Conservation (phyloP, 2,797 vertebrate species). For the Ctenochaetus hawaiiensis region DNA sequence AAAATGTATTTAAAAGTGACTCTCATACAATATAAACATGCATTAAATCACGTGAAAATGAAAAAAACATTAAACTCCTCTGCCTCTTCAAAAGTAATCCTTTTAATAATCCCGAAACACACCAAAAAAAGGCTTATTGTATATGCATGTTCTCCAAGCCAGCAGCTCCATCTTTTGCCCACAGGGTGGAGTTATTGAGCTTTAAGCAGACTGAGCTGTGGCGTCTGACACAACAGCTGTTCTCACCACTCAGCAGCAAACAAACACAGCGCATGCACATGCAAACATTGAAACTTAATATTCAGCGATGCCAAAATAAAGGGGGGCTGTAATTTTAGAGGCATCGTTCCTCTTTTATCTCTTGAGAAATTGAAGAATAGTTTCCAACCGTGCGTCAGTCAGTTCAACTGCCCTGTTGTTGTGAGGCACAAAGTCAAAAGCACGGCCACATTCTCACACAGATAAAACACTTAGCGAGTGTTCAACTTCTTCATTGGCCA, state of each 20-base stretch:
- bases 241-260: slow-evolving; percentile 27
- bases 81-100: background rate
- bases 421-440: slow-evolving; percentile 9
- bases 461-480: background rate
- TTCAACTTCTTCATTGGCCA: background rate
- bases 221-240: slow-evolving; percentile 19
- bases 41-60: background rate
- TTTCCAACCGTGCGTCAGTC: background rate
- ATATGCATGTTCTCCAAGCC: fast-evolving
- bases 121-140: background rate
- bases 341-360: background rate
- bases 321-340: background rate
- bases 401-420: slow-evolving; percentile 19
- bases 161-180: slow-evolving; percentile 32
- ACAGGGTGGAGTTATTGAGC: slow-evolving; percentile 67
- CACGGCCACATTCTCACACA: background rate
- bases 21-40: background rate
- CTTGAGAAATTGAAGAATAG: slow-evolving; percentile 18
- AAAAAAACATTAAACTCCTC: background rate
- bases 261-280: background rate
- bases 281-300: slow-evolving; percentile 1
- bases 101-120: background rate
- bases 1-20: background rate
- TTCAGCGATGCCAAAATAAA: background rate
- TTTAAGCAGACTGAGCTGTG: slow-evolving; percentile 21